Conservation (phyloP, 1,140 invertebrate species). For the Trigoniulus corallinus region DNA sequence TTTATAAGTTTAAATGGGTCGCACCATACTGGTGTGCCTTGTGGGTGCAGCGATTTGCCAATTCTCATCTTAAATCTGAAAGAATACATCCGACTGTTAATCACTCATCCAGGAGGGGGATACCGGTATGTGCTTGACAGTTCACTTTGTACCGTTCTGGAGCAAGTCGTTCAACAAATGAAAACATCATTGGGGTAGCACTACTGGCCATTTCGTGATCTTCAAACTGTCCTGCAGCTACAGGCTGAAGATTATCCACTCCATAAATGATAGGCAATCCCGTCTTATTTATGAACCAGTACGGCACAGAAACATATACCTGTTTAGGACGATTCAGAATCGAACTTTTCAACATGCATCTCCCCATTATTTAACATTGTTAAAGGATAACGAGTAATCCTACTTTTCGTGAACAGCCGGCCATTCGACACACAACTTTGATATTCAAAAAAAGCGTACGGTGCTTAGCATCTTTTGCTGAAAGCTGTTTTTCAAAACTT, state of each 20-base stretch:
- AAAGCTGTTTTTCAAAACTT: too few relatives aligned
- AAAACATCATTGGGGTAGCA: conserved; percentile 80
- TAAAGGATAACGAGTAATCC: too few relatives aligned
- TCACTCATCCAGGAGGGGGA: too few relatives aligned
- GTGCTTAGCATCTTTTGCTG: too few relatives aligned
- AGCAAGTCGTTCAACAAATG: conserved; percentile 73
- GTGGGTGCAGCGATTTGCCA: conserved; percentile 45
- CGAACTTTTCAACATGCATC: too few relatives aligned
- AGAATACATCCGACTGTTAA: too few relatives aligned
- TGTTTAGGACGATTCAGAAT: too few relatives aligned
- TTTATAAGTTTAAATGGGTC: conserved; percentile 61
- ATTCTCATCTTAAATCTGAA: conserved; percentile 42
- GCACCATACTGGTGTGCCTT: conserved; percentile 57
- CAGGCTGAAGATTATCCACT: conserved; percentile 57
- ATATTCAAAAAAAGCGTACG: too few relatives aligned
- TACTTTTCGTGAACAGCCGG: too few relatives aligned
- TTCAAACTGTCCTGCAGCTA: conserved; percentile 81
- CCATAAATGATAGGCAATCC: conserved; percentile 85
- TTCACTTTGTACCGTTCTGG: conserved; percentile 14
- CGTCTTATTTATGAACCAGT: conserved; percentile 92
- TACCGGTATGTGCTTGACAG: too few relatives aligned
- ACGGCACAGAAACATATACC: conserved; percentile 65
- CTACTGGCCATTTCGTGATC: conserved; percentile 87
- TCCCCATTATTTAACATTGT: too few relatives aligned
- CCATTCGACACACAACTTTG: too few relatives aligned